Conservation (phyloP, 2,888 invertebrate species). For the Pegoplata infirma region DNA sequence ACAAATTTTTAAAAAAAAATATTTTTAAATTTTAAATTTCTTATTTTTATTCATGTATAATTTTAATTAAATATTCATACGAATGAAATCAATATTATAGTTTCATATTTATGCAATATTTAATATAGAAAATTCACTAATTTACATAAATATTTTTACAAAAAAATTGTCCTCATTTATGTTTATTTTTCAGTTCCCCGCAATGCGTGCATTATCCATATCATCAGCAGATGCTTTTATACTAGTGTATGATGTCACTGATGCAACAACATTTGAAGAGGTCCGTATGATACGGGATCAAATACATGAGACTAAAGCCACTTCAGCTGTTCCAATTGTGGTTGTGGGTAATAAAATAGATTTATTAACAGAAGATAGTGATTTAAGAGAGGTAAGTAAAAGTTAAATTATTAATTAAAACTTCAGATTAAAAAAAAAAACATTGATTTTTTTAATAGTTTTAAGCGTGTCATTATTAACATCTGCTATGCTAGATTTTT, state of each 20-base stretch:
- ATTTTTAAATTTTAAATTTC: too few relatives aligned
- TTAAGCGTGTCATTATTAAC: too few relatives aligned
- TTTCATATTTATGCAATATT: too few relatives aligned
- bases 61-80: too few relatives aligned
- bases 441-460: too few relatives aligned
- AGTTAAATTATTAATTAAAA: neutral
- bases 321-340: conserved; percentile 93
- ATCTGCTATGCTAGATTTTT: too few relatives aligned
- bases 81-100: too few relatives aligned
- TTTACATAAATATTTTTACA: neutral
- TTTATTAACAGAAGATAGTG: conserved; percentile 82
- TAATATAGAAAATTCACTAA: too few relatives aligned
- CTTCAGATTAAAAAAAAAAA: too few relatives aligned
- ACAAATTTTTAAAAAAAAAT: too few relatives aligned
- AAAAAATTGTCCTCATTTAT: neutral
- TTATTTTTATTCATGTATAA: too few relatives aligned
- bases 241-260: conserved; percentile 94
- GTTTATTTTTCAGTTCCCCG: conserved; percentile 87
- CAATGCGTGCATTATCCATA: conserved; percentile 96
- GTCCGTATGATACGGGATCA: conserved; percentile 87
- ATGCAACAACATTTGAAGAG: conserved; percentile 89
- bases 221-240: conserved; percentile 97
- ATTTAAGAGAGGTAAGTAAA: conserved; percentile 82
- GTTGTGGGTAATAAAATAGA: conserved; percentile 97
- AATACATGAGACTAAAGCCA: conserved; percentile 89